phyloP scores from a whole-genome alignment of 2,888 invertebrate genomes.

The Strigamia transsilvanica region DNA sequence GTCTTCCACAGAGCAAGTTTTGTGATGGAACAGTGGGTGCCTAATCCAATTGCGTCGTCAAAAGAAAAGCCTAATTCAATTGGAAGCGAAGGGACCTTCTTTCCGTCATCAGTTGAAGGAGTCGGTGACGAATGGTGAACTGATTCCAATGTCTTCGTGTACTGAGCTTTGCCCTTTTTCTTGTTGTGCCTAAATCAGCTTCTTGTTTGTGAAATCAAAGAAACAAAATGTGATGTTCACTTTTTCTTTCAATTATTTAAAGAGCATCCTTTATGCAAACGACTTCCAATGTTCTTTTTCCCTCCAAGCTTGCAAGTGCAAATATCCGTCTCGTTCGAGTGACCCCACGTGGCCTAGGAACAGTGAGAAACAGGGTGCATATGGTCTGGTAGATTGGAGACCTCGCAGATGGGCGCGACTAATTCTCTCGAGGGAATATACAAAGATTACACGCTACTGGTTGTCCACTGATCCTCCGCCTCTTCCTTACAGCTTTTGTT shows the following conservation, averaged over 20 bases:
- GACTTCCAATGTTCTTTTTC: background rate
- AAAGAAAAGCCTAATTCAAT: constrained; percentile 49
- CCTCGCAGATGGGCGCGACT: constrained; percentile 35
- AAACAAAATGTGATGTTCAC: background rate
- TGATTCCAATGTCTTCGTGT: background rate
- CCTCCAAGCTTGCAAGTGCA: background rate
- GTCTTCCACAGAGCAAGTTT: constrained; percentile 15
- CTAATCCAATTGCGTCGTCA: constrained; percentile 47
- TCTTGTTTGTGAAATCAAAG: background rate
- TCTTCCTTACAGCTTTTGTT: constrained; percentile 41
- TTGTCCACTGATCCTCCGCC: constrained; percentile 30
- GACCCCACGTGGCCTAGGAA: constrained; percentile 3
- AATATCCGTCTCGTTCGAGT: constrained; percentile 13
- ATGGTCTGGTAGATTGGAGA: constrained; percentile 40
- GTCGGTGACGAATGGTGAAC: constrained; percentile 46
- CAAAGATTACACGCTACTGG: constrained; percentile 39
- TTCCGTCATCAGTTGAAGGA: constrained; percentile 28
- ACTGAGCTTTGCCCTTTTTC: constrained; percentile 21
- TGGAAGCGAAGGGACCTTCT: constrained; percentile 35
- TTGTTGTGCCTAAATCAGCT: background rate
- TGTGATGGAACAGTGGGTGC: constrained; percentile 43
- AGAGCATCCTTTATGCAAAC: background rate
- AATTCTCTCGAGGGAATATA: constrained; percentile 38
- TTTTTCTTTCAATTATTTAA: background rate
- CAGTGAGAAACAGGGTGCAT: constrained; percentile 40